A percentile compares a stretch with the other conserved stretches of the same genome.
phyloP scores from a whole-genome alignment of 1,140 invertebrate genomes.

The Caenorhabditis brenneri region DNA sequence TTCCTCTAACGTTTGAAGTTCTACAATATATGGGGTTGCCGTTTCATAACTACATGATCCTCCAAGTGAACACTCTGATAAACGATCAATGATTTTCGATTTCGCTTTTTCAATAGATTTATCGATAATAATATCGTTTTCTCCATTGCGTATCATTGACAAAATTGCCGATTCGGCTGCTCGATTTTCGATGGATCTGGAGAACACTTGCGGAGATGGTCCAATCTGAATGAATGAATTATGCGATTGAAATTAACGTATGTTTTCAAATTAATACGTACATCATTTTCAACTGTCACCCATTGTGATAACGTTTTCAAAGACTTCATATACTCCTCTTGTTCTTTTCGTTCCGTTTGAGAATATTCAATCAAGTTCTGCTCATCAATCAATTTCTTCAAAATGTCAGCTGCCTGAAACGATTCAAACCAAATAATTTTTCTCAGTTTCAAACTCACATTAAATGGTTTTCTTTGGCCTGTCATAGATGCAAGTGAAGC shows the following conservation, averaged over 20 bases:
- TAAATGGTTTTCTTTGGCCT: not conserved
- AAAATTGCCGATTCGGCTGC: not conserved
- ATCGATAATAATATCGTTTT: not conserved
- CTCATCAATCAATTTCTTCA: not conserved
- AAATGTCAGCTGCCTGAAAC: not conserved
- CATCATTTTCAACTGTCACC: not conserved
- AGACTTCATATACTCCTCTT: not conserved
- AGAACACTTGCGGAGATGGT: not conserved
- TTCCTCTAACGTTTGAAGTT: not conserved
- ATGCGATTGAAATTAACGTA: too few species aligned
- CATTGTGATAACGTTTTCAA: not conserved
- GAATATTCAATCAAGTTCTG: not conserved
- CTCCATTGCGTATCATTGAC: not conserved
- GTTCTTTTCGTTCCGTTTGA: not conserved
- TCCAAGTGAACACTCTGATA: not conserved
- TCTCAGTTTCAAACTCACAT: not conserved
- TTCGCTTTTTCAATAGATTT: not conserved
- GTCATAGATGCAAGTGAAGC: not conserved
- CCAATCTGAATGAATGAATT: not conserved
- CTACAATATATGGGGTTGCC: not conserved
- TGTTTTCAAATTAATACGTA: too few species aligned
- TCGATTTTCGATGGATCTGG: not conserved
- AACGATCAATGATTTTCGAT: not conserved
- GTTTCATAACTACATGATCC: constrained; percentile 26
- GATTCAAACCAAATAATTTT: not conserved